Evolutionary conservation across 1,140 invertebrate species (phyloP).

Genomic region (Tetragnatha versicolor): DNA sequence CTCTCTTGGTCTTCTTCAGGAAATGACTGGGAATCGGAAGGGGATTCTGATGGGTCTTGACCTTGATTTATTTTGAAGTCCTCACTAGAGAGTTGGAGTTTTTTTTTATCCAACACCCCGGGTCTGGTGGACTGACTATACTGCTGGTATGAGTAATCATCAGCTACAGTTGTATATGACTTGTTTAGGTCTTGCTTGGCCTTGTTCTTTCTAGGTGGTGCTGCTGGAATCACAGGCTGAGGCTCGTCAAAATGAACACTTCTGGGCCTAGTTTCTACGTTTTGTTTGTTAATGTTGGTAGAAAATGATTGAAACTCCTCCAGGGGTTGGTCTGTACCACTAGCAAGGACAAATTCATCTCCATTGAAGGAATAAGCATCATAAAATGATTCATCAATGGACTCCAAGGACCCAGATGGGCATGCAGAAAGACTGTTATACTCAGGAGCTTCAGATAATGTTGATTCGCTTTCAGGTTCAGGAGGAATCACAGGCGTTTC

Average conservation of each 20-base stretch:
- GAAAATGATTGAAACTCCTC: background rate
- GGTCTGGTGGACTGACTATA: background rate
- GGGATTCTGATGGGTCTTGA: constrained; percentile 28
- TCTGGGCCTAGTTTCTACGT: background rate
- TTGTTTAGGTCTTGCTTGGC: background rate
- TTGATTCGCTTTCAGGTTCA: too few species aligned
- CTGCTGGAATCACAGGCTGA: background rate
- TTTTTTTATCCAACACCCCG: constrained; percentile 48
- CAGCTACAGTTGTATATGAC: constrained; percentile 1
- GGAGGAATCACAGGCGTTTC: background rate
- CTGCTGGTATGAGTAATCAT: constrained; percentile 30
- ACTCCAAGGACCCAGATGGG: background rate
- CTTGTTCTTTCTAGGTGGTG: constrained; percentile 27
- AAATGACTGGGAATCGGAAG: constrained; percentile 8
- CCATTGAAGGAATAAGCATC: background rate
- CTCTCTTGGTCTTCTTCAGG: background rate
- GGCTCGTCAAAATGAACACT: constrained; percentile 42
- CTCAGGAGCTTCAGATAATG: too few species aligned
- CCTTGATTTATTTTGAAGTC: constrained; percentile 46
- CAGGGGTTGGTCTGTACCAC: background rate
- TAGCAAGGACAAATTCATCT: background rate
- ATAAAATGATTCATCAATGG: background rate
- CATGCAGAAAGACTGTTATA: background rate
- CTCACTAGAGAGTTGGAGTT: constrained; percentile 43
- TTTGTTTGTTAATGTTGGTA: background rate